Conservation (phyloP, 2,888 invertebrate genomes). For the Diarsia dahlii region DNA sequence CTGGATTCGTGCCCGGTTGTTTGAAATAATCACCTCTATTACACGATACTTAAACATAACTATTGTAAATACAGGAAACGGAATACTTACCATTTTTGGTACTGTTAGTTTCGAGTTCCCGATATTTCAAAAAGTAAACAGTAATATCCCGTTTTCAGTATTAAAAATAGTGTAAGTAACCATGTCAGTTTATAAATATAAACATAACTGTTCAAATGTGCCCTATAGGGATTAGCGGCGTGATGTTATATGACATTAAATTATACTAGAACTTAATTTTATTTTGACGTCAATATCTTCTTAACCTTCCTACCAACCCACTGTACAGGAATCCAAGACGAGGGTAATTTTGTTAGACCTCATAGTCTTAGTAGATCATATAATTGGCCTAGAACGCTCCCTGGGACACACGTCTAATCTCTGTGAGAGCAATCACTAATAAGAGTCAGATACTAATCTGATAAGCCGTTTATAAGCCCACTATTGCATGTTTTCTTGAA, state of each 20-base stretch:
- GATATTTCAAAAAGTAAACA: too few species aligned
- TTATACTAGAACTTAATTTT: background rate
- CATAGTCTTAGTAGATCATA: background rate
- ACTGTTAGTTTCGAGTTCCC: too few species aligned
- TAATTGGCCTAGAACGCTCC: background rate
- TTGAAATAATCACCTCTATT: background rate
- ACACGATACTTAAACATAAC: background rate
- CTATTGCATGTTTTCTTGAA: background rate
- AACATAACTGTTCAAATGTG: background rate
- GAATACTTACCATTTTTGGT: too few species aligned
- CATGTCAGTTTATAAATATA: too few species aligned
- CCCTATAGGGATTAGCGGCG: background rate
- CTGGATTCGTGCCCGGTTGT: background rate
- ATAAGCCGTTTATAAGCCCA: background rate
- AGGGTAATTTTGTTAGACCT: background rate
- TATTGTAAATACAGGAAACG: too few species aligned
- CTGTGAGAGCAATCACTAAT: background rate
- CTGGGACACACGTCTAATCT: background rate
- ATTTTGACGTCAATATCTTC: background rate
- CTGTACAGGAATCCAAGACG: background rate
- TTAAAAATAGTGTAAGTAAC: too few species aligned
- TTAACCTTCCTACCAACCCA: background rate
- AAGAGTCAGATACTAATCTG: too few species aligned
- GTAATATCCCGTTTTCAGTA: too few species aligned
- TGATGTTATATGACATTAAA: background rate